Evolutionary conservation across 2,113 vertebrate genomes (phyloP).

Genomic region (Miniopterus natalensis): DNA sequence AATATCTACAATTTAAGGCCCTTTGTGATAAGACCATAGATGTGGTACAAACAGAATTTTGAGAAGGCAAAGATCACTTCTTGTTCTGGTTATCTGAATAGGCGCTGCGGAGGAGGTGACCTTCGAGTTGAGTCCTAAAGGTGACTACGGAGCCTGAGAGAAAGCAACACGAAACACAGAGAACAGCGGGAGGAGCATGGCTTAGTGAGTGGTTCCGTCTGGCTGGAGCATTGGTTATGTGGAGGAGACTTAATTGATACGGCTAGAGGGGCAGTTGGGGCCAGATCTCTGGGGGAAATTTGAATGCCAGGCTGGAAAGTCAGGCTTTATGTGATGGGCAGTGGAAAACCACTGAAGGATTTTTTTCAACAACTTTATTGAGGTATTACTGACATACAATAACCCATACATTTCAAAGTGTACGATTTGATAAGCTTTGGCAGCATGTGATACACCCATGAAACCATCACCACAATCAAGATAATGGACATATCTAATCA

Average conservation of each 20-base stretch:
- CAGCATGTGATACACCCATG: background rate
- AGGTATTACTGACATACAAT: background rate
- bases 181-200: background rate
- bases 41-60: background rate
- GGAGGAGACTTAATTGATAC: background rate
- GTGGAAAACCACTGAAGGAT: background rate
- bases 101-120: background rate
- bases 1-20: background rate
- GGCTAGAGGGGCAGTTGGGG: background rate
- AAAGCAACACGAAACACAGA: background rate
- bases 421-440: background rate
- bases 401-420: slow-evolving; percentile 3
- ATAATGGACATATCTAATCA: background rate
- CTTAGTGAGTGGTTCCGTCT: background rate
- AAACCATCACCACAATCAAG: background rate
- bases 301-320: background rate
- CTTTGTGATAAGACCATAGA: background rate
- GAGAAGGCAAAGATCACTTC: background rate
- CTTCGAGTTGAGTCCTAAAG: background rate
- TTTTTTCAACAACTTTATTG: background rate
- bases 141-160: background rate
- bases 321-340: background rate
- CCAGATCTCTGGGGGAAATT: background rate
- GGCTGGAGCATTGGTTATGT: background rate
- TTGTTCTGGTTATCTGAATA: background rate